These are phyloP conservation scores for Cyprinus carpio DNA, from an alignment of 2,113 vertebrate genomes.

Conservation along the genomic window DNA sequence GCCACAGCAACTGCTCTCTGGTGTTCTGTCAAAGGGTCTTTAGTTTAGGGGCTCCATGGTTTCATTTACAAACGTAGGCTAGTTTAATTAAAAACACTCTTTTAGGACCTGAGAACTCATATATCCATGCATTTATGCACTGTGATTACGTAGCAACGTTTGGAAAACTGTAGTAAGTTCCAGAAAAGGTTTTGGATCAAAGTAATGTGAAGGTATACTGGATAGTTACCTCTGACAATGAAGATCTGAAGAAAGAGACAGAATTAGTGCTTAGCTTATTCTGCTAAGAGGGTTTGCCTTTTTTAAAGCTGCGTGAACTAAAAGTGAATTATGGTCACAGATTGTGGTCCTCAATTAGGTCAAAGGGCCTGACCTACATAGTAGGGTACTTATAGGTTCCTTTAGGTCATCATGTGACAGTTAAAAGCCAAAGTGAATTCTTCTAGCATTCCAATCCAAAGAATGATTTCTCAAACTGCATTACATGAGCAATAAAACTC, in stretches of 20 bases:
- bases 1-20: slow-evolving; percentile 41
- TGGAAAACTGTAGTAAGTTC: neutral
- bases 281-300: neutral
- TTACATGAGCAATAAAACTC: neutral
- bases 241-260: slow-evolving; percentile 15
- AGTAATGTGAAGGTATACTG: slow-evolving; percentile 11
- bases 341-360: neutral
- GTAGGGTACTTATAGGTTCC: neutral
- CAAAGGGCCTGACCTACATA: neutral
- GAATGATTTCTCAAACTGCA: neutral
- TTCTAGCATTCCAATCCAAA: neutral
- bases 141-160: neutral
- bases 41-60: neutral
- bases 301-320: neutral
- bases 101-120: slow-evolving; percentile 12
- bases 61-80: slow-evolving; percentile 24
- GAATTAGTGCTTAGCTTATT: slow-evolving; percentile 27
- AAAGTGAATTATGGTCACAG: slow-evolving; percentile 1
- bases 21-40: slow-evolving; percentile 25
- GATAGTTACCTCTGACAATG: slow-evolving; percentile 8
- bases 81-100: slow-evolving; percentile 20
- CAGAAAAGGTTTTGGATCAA: neutral
- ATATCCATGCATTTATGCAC: neutral
- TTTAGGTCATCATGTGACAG: neutral
- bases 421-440: slow-evolving; percentile 21